A percentile compares a stretch with the other conserved stretches of the same genome.
Conservation (phyloP, 2,888 invertebrate species). For the Amblyjoppa fuscipennis region DNA sequence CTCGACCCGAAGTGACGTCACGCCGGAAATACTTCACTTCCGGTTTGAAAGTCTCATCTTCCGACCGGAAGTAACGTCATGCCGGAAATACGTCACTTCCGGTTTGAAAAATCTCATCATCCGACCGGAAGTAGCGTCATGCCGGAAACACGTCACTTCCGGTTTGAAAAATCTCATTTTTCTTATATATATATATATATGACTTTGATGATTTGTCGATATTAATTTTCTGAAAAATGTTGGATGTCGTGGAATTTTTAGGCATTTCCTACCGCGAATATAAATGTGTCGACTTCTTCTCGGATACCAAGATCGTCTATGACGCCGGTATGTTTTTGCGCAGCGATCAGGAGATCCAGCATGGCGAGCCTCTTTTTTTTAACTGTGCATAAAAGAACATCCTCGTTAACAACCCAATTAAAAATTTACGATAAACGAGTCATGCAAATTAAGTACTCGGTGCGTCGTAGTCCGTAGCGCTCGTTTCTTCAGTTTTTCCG, state of each 20-base stretch:
- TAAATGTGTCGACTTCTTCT: constrained; percentile 70
- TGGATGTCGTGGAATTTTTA: background rate
- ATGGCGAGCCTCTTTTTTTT: constrained; percentile 67
- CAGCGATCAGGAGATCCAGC: constrained; percentile 68
- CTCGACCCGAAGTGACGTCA: too few relatives aligned
- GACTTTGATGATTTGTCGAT: background rate
- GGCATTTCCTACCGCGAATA: constrained; percentile 62
- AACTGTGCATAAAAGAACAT: constrained; percentile 6
- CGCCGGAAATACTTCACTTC: too few relatives aligned
- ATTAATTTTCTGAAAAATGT: background rate
- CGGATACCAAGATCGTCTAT: constrained; percentile 68
- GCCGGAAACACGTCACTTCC: too few relatives aligned
- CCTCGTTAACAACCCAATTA: background rate
- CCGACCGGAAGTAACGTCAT: too few relatives aligned
- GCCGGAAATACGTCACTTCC: too few relatives aligned
- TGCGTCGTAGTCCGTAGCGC: background rate
- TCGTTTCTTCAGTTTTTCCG: background rate
- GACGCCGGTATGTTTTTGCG: constrained; percentile 46
- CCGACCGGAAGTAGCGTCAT: too few relatives aligned
- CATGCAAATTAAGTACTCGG: constrained; percentile 32
- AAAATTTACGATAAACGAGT: background rate
- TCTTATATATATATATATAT: background rate
- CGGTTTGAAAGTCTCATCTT: too few relatives aligned
- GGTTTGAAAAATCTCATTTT: background rate
- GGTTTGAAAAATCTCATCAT: background rate